Conservation (phyloP, 2,113 vertebrate genomes). For the Monopterus albus region DNA sequence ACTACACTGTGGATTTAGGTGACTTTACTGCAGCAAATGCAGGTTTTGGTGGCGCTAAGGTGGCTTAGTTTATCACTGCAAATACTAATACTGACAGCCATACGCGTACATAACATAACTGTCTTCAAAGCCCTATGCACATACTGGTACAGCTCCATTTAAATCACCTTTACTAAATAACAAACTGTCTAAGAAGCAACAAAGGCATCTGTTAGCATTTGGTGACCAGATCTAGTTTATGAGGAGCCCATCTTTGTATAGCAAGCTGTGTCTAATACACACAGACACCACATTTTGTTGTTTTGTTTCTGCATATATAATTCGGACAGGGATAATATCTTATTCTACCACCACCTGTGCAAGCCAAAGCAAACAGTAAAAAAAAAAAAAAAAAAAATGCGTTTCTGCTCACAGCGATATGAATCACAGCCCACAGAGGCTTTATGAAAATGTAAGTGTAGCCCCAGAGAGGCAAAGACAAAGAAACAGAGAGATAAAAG, state of each 20-base stretch:
- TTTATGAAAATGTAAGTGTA: conserved; percentile 46
- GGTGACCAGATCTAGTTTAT: background rate
- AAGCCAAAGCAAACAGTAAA: conserved; percentile 29
- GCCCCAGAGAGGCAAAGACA: conserved; percentile 29
- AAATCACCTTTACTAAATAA: background rate
- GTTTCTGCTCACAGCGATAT: conserved; percentile 30
- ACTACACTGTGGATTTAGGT: background rate
- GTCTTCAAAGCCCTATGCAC: background rate
- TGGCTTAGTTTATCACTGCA: too few relatives aligned
- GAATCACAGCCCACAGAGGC: conserved; percentile 42
- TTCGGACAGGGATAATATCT: conserved; percentile 29
- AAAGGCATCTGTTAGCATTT: conserved; percentile 17
- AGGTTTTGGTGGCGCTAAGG: too few relatives aligned
- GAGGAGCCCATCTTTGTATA: background rate
- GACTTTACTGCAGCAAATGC: too few relatives aligned
- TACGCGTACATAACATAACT: background rate
- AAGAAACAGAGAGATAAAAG: conserved; percentile 46
- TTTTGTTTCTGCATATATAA: conserved; percentile 40
- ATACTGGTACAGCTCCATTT: background rate
- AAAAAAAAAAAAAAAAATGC: conserved; percentile 9
- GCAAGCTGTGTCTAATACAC: conserved; percentile 19
- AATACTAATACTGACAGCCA: too few relatives aligned
- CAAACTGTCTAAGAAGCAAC: background rate
- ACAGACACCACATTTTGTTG: conserved; percentile 25
- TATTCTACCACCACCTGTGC: conserved; percentile 29